Base-by-base conservation (phyloP, 2,888 invertebrate species). In the Octodonta nipae region DNA sequence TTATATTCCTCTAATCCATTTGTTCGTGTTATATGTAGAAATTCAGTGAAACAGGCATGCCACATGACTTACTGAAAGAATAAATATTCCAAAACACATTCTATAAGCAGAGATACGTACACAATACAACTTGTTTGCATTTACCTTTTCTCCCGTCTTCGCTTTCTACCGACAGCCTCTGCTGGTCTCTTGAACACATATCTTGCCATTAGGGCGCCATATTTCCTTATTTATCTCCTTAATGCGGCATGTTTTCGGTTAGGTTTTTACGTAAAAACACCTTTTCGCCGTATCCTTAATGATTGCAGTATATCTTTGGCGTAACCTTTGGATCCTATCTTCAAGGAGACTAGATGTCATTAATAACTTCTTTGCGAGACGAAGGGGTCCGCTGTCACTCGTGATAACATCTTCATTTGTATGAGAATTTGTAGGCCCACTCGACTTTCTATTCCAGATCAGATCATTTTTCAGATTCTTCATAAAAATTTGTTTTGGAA, bases 161-260 rank as follows among this genome's bases (percentile, higher is more conserved):
- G 35, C 37, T 41, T 42, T 37, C 37, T 40, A 38, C 33, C 35
- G 35, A 36, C 36, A 32, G 40, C 33, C 37, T 29, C 34, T 28
- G 33, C 43, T 42, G 43, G 45, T 48, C 47, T 49, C 49, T 46
- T 44, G 43, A 48, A 49, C 51, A 51, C 50, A 52, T 50, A 52
- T 52, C 41, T 49, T 41, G 44, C 51, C 47, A 54, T 54, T 53
- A 50, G 47, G 46, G 30, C 43, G 47, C 49, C 42, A 47, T 54
- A 54, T 49, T 50, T 55, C 50, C 51, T 50, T 54, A 52, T 55
- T 53, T 52, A 52, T 54, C 51, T 49, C 41, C 38, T 42, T 43
- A 51, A 47, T 45, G 48, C 41, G 33, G 41, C 43, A 42, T 40
- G 40, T 45, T 26, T 47, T 39, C 35, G 34, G 29, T 32, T 29